A percentile compares a stretch with the other conserved stretches of the same genome.
Evolutionary conservation across 2,113 vertebrate genomes (phyloP).

Genomic region (Micromys minutus): DNA sequence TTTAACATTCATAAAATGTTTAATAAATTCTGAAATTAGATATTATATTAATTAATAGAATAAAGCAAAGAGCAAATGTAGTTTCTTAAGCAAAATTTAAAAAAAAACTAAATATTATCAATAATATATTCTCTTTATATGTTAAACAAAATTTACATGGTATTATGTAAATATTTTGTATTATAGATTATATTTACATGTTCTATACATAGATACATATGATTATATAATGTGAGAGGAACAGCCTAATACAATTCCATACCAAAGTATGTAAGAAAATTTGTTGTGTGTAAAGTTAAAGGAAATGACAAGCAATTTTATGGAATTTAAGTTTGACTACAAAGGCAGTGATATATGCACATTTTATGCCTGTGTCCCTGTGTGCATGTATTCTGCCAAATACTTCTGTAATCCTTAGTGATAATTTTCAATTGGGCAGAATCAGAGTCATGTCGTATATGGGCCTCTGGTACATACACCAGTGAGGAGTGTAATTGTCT

Average conservation of each 20-base stretch:
- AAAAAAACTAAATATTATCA: not conserved
- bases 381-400: not conserved
- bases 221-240: not conserved
- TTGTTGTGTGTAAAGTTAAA: not conserved
- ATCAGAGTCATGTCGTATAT: not conserved
- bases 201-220: not conserved
- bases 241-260: not conserved
- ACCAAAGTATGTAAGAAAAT: not conserved
- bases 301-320: not conserved
- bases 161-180: not conserved
- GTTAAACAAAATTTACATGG: not conserved
- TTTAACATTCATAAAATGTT: not conserved
- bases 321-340: not conserved
- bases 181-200: not conserved
- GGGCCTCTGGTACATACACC: not conserved
- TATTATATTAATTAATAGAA: not conserved
- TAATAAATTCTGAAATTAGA: not conserved
- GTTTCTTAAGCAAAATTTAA: not conserved
- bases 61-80: not conserved
- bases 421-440: not conserved
- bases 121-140: not conserved
- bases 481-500: too few species aligned
- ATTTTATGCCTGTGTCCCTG: not conserved
- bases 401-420: not conserved
- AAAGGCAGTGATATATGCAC: not conserved